Conservation (phyloP, 2,888 invertebrate genomes). For the Agrilus mali region DNA sequence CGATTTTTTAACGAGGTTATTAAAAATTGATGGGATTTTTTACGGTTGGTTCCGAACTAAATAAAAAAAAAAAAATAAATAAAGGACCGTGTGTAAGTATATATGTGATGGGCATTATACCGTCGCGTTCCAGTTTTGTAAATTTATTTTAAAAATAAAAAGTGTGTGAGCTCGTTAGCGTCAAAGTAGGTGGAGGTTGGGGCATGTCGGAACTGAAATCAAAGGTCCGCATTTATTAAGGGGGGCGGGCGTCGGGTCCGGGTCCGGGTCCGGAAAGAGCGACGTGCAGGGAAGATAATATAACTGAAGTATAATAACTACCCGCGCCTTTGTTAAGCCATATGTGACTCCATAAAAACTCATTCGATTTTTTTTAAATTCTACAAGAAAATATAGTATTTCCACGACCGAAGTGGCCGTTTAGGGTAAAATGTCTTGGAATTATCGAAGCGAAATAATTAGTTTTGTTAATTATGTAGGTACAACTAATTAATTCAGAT, state of each 20-base stretch:
- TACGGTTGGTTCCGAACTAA: conserved; percentile 8
- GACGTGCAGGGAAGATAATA: too few species aligned
- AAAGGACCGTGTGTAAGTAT: too few species aligned
- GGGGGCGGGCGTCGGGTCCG: too few species aligned
- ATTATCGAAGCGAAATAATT: too few species aligned
- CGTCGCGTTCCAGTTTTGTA: too few species aligned
- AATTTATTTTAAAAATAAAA: conserved; percentile 10
- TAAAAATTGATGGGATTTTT: conserved; percentile 6
- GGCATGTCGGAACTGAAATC: conserved; percentile 21
- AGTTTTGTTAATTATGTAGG: too few species aligned
- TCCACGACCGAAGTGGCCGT: too few species aligned
- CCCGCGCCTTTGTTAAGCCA: conserved; percentile 23
- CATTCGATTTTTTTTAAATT: conserved; percentile 8
- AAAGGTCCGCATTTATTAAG: conserved; percentile 19
- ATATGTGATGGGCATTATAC: too few species aligned
- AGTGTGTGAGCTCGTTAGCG: conserved; percentile 17
- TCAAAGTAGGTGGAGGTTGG: conserved; percentile 7
- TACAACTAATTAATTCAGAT: too few species aligned
- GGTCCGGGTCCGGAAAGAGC: conserved; percentile 27
- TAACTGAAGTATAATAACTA: conserved; percentile 23
- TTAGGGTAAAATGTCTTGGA: too few species aligned
- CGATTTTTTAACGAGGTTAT: background rate
- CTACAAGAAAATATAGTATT: conserved; percentile 2
- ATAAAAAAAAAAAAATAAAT: too few species aligned
- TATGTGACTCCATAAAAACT: conserved; percentile 24